Conservation (phyloP, 2,113 vertebrate species). For the Delphinus delphis region DNA sequence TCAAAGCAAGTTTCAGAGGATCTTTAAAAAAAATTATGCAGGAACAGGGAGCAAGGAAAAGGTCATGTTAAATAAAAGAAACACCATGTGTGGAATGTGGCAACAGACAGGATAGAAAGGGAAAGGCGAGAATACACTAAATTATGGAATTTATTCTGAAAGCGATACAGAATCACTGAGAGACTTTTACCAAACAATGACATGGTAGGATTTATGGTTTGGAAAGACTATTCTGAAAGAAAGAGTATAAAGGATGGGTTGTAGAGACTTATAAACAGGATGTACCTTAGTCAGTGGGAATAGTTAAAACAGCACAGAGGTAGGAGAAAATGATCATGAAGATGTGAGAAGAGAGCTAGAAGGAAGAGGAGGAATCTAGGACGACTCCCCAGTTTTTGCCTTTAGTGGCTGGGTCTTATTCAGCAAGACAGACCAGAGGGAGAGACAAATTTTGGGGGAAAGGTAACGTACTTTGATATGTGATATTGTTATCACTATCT, state of each 20-base stretch:
- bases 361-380: not conserved
- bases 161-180: not conserved
- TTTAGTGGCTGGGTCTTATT: not conserved
- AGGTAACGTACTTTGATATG: not conserved
- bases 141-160: constrained; percentile 12
- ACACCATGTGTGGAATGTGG: not conserved
- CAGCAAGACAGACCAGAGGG: not conserved
- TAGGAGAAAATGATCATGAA: not conserved
- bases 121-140: not conserved
- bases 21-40: not conserved
- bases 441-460: not conserved
- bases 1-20: not conserved
- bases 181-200: not conserved
- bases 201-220: not conserved
- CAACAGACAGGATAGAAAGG: not conserved
- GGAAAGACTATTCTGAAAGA: not conserved
- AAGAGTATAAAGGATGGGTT: not conserved
- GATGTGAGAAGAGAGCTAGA: not conserved
- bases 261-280: not conserved
- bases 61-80: not conserved
- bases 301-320: not conserved
- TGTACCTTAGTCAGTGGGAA: not conserved
- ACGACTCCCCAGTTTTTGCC: not conserved
- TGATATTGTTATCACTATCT: not conserved
- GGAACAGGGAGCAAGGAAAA: not conserved